Evolutionary conservation across 2,113 vertebrate genomes (phyloP), one percentile per base, ranked within the genome.

Genomic region (Herpetotheres cachinnans): DNA sequence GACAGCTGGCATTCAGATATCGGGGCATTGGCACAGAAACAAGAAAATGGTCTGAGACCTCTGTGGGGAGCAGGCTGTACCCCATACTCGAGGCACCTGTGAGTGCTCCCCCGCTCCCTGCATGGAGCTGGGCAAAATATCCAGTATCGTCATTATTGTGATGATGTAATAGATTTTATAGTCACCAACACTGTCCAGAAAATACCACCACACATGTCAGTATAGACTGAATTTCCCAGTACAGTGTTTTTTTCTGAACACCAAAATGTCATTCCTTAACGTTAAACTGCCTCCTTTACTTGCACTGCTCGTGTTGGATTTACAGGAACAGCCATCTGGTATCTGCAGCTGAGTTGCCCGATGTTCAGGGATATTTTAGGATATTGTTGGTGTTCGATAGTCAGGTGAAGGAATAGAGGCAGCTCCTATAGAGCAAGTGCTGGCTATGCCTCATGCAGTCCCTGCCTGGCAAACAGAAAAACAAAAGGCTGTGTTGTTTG

Each of bases 41-140:
- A n/a, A 65, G 20, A 19, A 26, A 54, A n/a, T 2, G 6, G 25
- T 44, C 52, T 7, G 15, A 63, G 32, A 26, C 13, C 38, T 66
- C 65, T 11, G 0, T 21, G 55, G 27, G 36, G 29, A 84, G 30
- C 8, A 44, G 36, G 18, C 65, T 74, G 25, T 25, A 26, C 16
- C 42, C 66, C 16, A 9, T 9, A 50, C 38, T 79, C 0, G 0
- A 62, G 61, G 46, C 21, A 27, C 36, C 30, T 25, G 46, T 4
- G 6, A 29, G 65, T 40, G 46, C 66, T 86, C 26, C 46, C 32
- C 7, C 3, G 2, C 20, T 42, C 50, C 61, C 26, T 77, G 32
- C 36, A 6, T 27, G 40, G 22, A 78, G 63, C 44, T 89, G 67
- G 34, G 27, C 36, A 26, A 63, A 87, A 54, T 10, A 47, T 4